Evolutionary conservation across 2,797 vertebrate genomes (phyloP).

Genomic region (Pseudocheirus occidentalis): DNA sequence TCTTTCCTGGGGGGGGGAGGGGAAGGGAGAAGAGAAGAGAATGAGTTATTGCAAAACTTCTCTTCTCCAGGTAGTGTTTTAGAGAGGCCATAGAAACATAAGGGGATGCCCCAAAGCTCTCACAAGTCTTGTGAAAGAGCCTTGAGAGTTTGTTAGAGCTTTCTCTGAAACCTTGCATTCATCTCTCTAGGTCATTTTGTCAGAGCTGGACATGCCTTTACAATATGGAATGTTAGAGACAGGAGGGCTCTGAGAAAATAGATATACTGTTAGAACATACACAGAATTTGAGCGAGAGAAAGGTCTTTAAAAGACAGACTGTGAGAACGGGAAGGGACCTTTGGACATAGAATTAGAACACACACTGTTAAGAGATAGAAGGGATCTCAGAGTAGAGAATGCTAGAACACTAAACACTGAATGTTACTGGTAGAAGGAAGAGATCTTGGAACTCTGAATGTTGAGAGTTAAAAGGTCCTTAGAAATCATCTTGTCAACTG

Average conservation of each 20-base stretch:
- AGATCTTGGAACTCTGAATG: not conserved
- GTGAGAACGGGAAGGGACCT: not conserved
- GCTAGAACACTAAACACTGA: not conserved
- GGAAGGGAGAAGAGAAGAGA: not conserved
- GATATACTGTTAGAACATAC: not conserved
- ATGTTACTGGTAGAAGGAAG: not conserved
- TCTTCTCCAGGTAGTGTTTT: not conserved
- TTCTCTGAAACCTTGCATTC: not conserved
- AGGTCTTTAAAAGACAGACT: not conserved
- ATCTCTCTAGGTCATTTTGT: not conserved
- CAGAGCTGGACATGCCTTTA: not conserved
- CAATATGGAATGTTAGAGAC: not conserved
- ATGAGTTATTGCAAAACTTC: conserved; percentile 38
- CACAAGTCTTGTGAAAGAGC: not conserved
- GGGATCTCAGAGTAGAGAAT: not conserved
- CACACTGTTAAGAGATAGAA: not conserved
- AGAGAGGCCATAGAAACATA: not conserved
- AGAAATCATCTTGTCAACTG: not conserved
- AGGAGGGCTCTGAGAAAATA: not conserved
- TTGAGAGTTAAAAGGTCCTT: not conserved
- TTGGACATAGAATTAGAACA: not conserved
- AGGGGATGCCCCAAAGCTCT: not conserved
- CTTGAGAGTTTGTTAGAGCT: not conserved
- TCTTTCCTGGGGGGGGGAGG: conserved; percentile 88
- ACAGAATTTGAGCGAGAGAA: not conserved